Evolutionary conservation across 2,888 invertebrate genomes (phyloP), one percentile per base, ranked within the genome.

Genomic region (Ypsolopha scabrella): DNA sequence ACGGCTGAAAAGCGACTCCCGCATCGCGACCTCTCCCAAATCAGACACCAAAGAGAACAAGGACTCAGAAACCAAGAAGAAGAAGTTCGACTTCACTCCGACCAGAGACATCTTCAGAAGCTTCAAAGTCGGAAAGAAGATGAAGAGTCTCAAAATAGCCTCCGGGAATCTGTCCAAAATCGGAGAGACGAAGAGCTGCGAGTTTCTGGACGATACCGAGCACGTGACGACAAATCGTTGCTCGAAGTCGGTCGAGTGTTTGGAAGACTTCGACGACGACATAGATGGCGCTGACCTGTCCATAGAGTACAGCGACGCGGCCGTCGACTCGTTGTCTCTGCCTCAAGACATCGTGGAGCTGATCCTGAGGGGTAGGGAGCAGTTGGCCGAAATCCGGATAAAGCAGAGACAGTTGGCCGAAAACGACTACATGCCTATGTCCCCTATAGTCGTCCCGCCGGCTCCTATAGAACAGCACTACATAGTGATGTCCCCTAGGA

Each of bases 1-100:
- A 69, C 72, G 87, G 51, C 74, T 87, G 56, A 87, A 87, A 67
- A 87, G 87, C 67, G 87, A 87, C 62, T 85, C 87, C 0, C 80
- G 83, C 56, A 57, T 77, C 53, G 60, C 64, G 33, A 65, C 65
- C 54, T 74, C 78, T 0, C 75, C 79, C 0, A 83, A 85, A 62
- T 75, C 76, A 0, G 81, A 83, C 0, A 57, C 73, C n/a, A 80
- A 81, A 54, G 83, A 76, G 41, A 71, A 72, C 58, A 75, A 73
- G 54, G 76, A 80, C 58, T 71, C 75, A 6, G 81, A 80, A 38
- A 74, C 80, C 0, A 85, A 86, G 54, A 87, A 87, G 68, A 87
- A 87, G 60, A 75, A 75, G 45, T 87, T 87, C 64, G 87, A 87
- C 66, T 82, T 87, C 69, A 72, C 87, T 0, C 86, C 87, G 1